A percentile compares a stretch with the other conserved stretches of the same genome.
Conservation (phyloP, 2,113 vertebrate genomes). For the Trogon melanurus region DNA sequence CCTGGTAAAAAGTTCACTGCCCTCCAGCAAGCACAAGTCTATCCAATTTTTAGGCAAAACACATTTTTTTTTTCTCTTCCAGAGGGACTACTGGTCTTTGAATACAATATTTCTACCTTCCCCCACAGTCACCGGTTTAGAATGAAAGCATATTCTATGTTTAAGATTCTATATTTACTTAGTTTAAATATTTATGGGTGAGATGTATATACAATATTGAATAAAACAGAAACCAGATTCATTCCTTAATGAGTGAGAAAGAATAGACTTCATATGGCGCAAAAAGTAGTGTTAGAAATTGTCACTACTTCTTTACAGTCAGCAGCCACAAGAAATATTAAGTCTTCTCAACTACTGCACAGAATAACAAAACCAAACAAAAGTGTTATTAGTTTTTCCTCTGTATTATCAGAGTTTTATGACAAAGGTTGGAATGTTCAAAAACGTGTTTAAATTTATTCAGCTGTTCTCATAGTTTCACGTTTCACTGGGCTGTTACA, state of each 20-base stretch:
- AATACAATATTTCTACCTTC: slow-evolving; percentile 62
- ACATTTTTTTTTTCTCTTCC: background rate
- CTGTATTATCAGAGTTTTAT: slow-evolving; percentile 67
- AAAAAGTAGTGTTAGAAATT: slow-evolving; percentile 48
- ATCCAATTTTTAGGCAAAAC: background rate
- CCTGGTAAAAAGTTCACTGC: slow-evolving; percentile 39
- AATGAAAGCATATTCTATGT: slow-evolving; percentile 70
- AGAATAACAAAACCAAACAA: slow-evolving; percentile 62
- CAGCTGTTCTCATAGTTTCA: slow-evolving; percentile 73
- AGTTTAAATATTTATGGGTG: slow-evolving; percentile 76
- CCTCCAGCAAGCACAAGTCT: slow-evolving; percentile 17
- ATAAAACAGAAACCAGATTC: slow-evolving; percentile 77
- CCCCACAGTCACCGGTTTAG: slow-evolving; percentile 26
- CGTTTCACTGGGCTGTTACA: slow-evolving; percentile 70
- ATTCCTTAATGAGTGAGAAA: slow-evolving; percentile 71
- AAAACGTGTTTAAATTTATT: slow-evolving; percentile 73
- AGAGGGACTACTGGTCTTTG: slow-evolving; percentile 31
- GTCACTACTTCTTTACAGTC: slow-evolving; percentile 40
- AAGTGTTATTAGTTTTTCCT: slow-evolving; percentile 51
- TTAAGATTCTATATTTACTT: slow-evolving; percentile 73
- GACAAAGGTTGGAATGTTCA: slow-evolving; percentile 61
- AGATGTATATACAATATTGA: slow-evolving; percentile 74
- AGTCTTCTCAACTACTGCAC: slow-evolving; percentile 56
- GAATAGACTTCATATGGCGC: slow-evolving; percentile 57
- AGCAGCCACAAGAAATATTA: slow-evolving; percentile 41